Evolutionary conservation across 2,888 invertebrate species (phyloP), one percentile per base, ranked within the genome.

Genomic region (Baronia brevicornis): DNA sequence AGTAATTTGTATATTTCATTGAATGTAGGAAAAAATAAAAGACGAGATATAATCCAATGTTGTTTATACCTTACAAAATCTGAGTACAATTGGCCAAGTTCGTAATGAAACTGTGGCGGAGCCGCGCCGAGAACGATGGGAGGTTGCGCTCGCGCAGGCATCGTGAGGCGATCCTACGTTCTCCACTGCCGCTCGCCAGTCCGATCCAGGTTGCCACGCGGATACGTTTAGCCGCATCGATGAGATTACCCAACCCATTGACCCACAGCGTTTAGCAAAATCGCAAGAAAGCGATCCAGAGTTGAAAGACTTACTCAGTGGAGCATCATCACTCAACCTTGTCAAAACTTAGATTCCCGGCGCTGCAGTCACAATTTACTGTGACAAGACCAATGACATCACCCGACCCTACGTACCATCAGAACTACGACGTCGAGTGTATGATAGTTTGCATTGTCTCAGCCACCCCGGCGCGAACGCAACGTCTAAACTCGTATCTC

Each of bases 11-110:
- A 61, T 54, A 60, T 61, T 59, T 54, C 43, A 41, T 38, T 56
- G 47, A 56, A 40, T 44, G 46, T 61, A 58, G 48, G 51, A 51
- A 54, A 54, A 57, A 49, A 51, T 52, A 42, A 54, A 60, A 54
- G 53, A 60, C 53, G 54, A 45, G 43, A 46, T 46, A 48, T 20
- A 13, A 27, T 20, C 14, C n/a, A 5, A 21, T 12, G n/a, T 7
- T 31, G 22, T 13, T 18, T 23, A 8, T 22, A 30, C 6, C 10
- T 20, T 11, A n/a, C 10, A 36, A 36, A n/a, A n/a, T 18, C 18
- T 10, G 21, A 30, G 27, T 22, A 36, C 30, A 30, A 18, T 27
- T 18, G 30, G 22, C 26, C 21, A 17, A 5, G 7, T 17, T 22
- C 30, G 15, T 30, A 15, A n/a, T n/a, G n/a, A n/a, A n/a, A n/a